A percentile compares a stretch with the other conserved stretches of the same genome.
These are phyloP conservation scores for Amphilophus citrinellus DNA, from an alignment of 2,113 vertebrate species.

Conservation along the genomic window DNA sequence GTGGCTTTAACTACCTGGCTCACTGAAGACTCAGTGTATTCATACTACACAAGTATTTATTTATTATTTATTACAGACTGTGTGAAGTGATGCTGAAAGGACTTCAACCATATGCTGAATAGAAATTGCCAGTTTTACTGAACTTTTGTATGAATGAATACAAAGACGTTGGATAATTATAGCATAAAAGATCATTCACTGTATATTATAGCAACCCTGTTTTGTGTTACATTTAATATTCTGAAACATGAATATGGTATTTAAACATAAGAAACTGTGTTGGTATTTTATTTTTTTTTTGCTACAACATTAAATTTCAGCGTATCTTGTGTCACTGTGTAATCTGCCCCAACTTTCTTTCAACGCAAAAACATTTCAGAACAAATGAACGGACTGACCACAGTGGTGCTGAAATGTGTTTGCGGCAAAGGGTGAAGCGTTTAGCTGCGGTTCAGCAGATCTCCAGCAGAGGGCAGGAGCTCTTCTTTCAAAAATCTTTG, in stretches of 20 bases:
- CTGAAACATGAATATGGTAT: neutral
- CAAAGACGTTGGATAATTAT: neutral
- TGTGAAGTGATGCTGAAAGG: constrained; percentile 27
- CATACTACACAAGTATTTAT: constrained; percentile 18
- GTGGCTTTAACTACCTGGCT: constrained; percentile 38
- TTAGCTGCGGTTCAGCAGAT: constrained; percentile 69
- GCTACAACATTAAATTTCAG: neutral
- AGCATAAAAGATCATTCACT: neutral
- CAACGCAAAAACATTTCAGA: neutral
- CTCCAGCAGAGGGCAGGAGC: constrained; percentile 83
- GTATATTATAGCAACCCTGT: neutral
- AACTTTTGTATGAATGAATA: constrained; percentile 14
- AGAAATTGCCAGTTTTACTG: neutral
- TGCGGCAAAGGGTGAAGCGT: neutral
- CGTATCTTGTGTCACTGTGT: neutral
- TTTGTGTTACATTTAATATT: neutral
- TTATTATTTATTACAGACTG: constrained; percentile 12
- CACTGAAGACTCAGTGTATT: neutral
- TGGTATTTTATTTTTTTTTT: neutral
- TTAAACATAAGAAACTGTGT: neutral
- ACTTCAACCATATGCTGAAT: constrained; percentile 27
- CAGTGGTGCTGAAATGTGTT: neutral
- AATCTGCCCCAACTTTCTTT: neutral
- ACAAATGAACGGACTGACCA: constrained; percentile 24
- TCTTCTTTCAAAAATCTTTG: constrained; percentile 86